Conservation (phyloP, 2,888 invertebrate genomes). For the Calliopum simillimum region DNA sequence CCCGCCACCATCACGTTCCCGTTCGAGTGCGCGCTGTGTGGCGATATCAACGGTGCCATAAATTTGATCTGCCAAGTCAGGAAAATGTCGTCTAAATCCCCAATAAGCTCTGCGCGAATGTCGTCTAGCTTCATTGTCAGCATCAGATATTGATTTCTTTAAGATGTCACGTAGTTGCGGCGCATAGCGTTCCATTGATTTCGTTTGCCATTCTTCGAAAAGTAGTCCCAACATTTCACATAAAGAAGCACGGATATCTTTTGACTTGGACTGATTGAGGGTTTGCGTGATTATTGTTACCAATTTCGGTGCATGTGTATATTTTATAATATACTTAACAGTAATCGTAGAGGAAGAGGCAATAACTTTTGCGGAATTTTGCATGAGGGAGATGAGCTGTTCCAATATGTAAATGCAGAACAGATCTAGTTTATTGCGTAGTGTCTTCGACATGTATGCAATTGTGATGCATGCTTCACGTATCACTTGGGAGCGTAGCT, state of each 20-base stretch:
- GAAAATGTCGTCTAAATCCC: constrained; percentile 90
- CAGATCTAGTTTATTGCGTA: constrained; percentile 86
- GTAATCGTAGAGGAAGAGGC: constrained; percentile 89
- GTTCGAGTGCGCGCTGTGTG: constrained; percentile 72
- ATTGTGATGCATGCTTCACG: constrained; percentile 96
- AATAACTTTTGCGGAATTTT: constrained; percentile 96
- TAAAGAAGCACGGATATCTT: constrained; percentile 83
- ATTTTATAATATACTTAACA: constrained; percentile 87
- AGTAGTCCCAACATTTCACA: constrained; percentile 88
- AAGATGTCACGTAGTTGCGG: constrained; percentile 84
- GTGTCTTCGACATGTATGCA: constrained; percentile 88
- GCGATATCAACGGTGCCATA: constrained; percentile 85
- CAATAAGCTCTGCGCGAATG: constrained; percentile 82
- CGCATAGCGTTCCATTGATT: constrained; percentile 84
- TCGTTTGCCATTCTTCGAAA: constrained; percentile 88
- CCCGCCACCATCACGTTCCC: constrained; percentile 67
- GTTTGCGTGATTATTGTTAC: constrained; percentile 83
- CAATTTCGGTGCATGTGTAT: constrained; percentile 83
- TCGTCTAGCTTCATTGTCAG: constrained; percentile 89
- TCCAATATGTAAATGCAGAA: constrained; percentile 87
- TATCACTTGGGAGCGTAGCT: constrained; percentile 85
- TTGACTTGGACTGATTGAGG: constrained; percentile 86
- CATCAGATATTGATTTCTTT: constrained; percentile 89
- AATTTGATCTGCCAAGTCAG: constrained; percentile 87
- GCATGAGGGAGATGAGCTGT: constrained; percentile 88